These are phyloP conservation scores for Allygus modestus DNA, from an alignment of 2,888 invertebrate genomes.

Conservation along the genomic window DNA sequence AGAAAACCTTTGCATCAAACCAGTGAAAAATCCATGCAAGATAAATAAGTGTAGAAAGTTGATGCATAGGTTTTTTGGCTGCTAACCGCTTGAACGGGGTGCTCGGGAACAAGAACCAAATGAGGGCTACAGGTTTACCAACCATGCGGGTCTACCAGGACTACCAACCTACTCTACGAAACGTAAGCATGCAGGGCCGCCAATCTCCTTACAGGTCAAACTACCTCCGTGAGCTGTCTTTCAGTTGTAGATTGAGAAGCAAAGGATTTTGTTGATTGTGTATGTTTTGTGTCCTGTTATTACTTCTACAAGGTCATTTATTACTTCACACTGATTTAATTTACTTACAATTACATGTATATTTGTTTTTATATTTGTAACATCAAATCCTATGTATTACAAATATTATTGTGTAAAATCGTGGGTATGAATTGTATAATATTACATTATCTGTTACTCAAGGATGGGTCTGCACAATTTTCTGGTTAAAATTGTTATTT, in stretches of 20 bases:
- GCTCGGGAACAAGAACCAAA: constrained; percentile 46
- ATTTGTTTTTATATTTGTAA: no score
- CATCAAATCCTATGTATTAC: no score
- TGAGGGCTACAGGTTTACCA: constrained; percentile 53
- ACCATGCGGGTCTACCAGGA: constrained; percentile 29
- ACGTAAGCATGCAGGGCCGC: constrained; percentile 39
- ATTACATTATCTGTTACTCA: no score
- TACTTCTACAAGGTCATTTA: no score
- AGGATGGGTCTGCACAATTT: no score
- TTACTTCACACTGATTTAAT: no score
- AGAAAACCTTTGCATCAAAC: constrained; percentile 59
- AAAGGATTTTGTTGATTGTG: constrained; percentile 14
- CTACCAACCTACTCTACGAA: constrained; percentile 38
- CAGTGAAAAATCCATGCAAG: constrained; percentile 12
- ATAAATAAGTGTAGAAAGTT: not conserved
- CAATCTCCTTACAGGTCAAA: constrained; percentile 52
- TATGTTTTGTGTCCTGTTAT: not conserved
- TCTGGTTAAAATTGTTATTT: no score
- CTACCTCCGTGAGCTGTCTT: constrained; percentile 48
- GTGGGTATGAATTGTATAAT: no score
- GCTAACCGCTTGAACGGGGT: not conserved
- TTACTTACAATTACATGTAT: no score
- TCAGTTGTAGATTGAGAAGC: not conserved
- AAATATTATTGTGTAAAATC: no score
- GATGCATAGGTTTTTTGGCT: constrained; percentile 32